Evolutionary conservation across 2,113 vertebrate species (phyloP), one percentile per base, ranked within the genome.

Genomic region (Lipotes vexillifer): DNA sequence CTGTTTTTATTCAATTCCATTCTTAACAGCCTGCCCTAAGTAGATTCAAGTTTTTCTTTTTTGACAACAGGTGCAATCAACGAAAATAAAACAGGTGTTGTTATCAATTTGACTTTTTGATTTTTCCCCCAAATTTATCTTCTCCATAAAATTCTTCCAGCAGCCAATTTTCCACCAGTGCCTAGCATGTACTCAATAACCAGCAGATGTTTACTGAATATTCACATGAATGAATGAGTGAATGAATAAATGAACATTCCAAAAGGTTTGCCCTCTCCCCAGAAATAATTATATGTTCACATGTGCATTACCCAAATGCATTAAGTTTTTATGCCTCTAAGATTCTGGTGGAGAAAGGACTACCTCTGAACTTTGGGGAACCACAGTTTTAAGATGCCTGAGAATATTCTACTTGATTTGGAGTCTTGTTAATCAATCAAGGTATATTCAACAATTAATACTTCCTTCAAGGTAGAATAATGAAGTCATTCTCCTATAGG

Each of bases 51-150:
- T 82, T 46, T 74, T 93, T 77, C 75, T 87, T 95, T 97, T 61
- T 82, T 93, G 85, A 97, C 65, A 93, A 97, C 94, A 97, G 85
- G 93, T 88, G 88, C 86, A 86, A 93, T 72, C 44, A 78, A 94
- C 93, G 46, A 93, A 97, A 97, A 97, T 93, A 95, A 97, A 97
- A 86, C 96, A 98, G 95, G 92, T 95, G 89, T 77, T 96, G 72
- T 80, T 71, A 93, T 91, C 97, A 92, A 94, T 91, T 83, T 93
- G 93, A 92, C 97, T 96, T 96, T 97, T 89, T 57, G 4, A 90
- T 72, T 95, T 97, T 97, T 74, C 87, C 89, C 55, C 96, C 92
- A 69, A 88, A 93, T 81, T 68, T 66, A 89, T 63, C 75, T 97
- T 92, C 90, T 89, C 96, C 78, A 94, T 92, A 97, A 97, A 93